A percentile compares a stretch with the other conserved stretches of the same genome.
phyloP scores from a whole-genome alignment of 1,140 invertebrate genomes.

The Orius insidiosus region DNA sequence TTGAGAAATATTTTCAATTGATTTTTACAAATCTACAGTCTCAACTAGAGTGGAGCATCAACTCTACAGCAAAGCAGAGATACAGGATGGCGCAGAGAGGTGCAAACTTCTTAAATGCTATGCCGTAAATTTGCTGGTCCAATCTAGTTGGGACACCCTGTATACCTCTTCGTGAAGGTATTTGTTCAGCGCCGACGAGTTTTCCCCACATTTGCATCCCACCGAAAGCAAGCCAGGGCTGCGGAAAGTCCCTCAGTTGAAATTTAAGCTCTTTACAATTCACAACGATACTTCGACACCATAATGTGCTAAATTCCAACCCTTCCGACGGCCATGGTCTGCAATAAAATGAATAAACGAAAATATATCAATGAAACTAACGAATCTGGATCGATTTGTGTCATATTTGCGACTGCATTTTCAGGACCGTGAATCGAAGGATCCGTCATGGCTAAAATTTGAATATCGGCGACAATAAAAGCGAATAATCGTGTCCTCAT shows the following conservation, averaged over 20 bases:
- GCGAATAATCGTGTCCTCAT: slow-evolving; percentile 60
- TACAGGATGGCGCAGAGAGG: not conserved
- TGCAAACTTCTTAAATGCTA: too few species aligned
- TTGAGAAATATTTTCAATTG: too few species aligned
- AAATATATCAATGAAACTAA: slow-evolving; percentile 19
- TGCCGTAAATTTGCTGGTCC: too few species aligned
- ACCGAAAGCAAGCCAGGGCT: slow-evolving; percentile 69
- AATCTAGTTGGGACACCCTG: too few species aligned
- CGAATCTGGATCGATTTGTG: slow-evolving; percentile 62
- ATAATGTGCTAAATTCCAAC: slow-evolving; percentile 78
- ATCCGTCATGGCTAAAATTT: slow-evolving; percentile 75
- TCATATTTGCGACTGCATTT: slow-evolving; percentile 52
- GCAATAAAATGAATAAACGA: slow-evolving; percentile 16
- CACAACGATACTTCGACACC: slow-evolving; percentile 72
- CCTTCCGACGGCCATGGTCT: slow-evolving; percentile 83
- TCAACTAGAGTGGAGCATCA: not conserved
- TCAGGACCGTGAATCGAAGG: slow-evolving; percentile 66
- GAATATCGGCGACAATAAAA: slow-evolving; percentile 60
- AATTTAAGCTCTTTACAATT: slow-evolving; percentile 72
- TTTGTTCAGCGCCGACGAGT: slow-evolving; percentile 75
- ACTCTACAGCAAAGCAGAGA: too few species aligned
- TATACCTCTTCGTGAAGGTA: slow-evolving; percentile 56
- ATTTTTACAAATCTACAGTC: too few species aligned
- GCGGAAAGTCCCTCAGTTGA: slow-evolving; percentile 88
- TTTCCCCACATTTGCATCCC: slow-evolving; percentile 75